Percentiles rank a stretch among this genome's conserved stretches.
Evolutionary conservation across 2,797 vertebrate genomes (phyloP).

Genomic region (Fistularia commersonii): DNA sequence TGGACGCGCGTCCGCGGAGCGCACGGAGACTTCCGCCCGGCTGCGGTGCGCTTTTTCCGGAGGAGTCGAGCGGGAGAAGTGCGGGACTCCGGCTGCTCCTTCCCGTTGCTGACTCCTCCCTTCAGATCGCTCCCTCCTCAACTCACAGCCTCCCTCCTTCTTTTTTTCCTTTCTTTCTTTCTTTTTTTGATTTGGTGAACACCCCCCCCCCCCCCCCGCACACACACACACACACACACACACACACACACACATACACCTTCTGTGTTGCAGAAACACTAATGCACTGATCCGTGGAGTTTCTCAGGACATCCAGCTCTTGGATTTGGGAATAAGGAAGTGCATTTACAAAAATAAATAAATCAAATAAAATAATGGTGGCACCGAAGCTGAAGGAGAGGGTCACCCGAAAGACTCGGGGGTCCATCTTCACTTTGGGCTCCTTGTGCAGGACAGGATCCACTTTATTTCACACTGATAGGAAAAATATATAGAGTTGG

Average conservation of each 20-base stretch:
- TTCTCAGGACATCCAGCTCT: too few relatives aligned
- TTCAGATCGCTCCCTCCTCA: constrained; percentile 72
- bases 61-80: constrained; percentile 66
- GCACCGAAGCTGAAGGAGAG: too few relatives aligned
- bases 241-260: neutral
- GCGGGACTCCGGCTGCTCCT: constrained; percentile 78
- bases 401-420: too few relatives aligned
- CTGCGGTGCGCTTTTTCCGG: constrained; percentile 57
- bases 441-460: too few relatives aligned
- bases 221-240: neutral
- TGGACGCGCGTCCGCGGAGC: constrained; percentile 51
- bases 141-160: constrained; percentile 58
- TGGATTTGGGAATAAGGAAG: too few relatives aligned
- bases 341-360: too few relatives aligned
- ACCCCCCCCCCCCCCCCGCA: constrained; percentile 21
- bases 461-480: too few relatives aligned
- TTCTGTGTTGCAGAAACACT: constrained; percentile 21
- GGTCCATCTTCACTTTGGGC: too few relatives aligned
- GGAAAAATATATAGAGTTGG: too few relatives aligned
- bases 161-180: constrained; percentile 51
- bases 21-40: constrained; percentile 67
- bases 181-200: constrained; percentile 32
- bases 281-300: too few relatives aligned
- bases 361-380: too few relatives aligned
- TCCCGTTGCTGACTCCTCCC: constrained; percentile 81